A percentile compares a stretch with the other conserved stretches of the same genome.
phyloP scores from a whole-genome alignment of 2,888 invertebrate species.

The Hyposoter didymator region DNA sequence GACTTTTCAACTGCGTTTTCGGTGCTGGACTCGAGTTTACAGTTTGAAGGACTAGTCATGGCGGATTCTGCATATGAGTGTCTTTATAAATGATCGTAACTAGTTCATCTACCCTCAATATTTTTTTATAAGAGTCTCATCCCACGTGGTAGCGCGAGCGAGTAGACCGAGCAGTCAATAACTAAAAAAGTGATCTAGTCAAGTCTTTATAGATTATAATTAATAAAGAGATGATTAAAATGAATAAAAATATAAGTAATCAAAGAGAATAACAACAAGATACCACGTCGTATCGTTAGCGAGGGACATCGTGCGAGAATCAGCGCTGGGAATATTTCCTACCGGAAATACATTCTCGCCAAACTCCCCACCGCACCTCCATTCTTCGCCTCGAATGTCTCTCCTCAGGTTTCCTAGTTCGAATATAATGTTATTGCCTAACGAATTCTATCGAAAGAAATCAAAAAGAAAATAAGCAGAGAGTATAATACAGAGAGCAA shows the following conservation, averaged over 20 bases:
- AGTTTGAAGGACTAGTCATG: background rate
- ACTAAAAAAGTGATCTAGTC: slow-evolving; percentile 81
- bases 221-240: slow-evolving; percentile 47
- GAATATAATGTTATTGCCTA: slow-evolving; percentile 70
- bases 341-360: slow-evolving; percentile 15
- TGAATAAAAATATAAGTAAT: slow-evolving; percentile 43
- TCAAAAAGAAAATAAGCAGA: slow-evolving; percentile 38
- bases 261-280: slow-evolving; percentile 40
- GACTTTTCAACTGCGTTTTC: background rate
- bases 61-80: slow-evolving; percentile 14
- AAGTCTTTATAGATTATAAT: slow-evolving; percentile 76
- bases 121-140: slow-evolving; percentile 81
- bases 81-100: slow-evolving; percentile 72
- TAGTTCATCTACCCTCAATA: slow-evolving; percentile 80
- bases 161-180: slow-evolving; percentile 76
- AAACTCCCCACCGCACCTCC: background rate
- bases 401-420: slow-evolving; percentile 61
- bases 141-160: slow-evolving; percentile 77
- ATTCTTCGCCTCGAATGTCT: slow-evolving; percentile 41
- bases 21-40: background rate
- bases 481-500: background rate
- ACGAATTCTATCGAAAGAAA: slow-evolving; percentile 69
- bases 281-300: slow-evolving; percentile 54
- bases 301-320: slow-evolving; percentile 27
- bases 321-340: slow-evolving; percentile 35